Evolutionary conservation across 2,113 vertebrate species (phyloP).

Genomic region (Vanacampus margaritifer): DNA sequence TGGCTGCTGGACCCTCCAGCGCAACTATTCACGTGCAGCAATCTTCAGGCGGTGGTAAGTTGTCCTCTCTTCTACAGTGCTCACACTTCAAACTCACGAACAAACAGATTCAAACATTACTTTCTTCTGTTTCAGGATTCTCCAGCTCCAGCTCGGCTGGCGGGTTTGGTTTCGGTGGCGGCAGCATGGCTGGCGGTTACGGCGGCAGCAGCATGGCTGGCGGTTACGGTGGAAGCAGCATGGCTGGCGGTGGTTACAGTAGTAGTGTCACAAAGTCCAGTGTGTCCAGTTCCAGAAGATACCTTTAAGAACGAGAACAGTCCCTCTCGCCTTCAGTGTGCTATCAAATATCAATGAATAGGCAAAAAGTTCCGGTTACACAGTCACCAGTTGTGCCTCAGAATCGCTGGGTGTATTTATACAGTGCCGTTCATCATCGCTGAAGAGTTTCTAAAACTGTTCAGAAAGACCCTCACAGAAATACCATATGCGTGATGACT

Average conservation of each 20-base stretch:
- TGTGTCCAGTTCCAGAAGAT: conserved; percentile 27
- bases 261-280: conserved; percentile 46
- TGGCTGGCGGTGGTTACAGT: conserved; percentile 34
- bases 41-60: conserved; percentile 45
- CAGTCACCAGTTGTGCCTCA: conserved; percentile 12
- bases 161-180: not conserved
- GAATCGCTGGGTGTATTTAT: conserved; percentile 4
- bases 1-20: conserved; percentile 37
- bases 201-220: conserved; percentile 29
- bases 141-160: conserved; percentile 15
- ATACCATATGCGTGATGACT: not conserved
- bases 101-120: conserved; percentile 2
- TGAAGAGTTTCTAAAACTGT: conserved; percentile 45
- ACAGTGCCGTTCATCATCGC: conserved; percentile 14
- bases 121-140: conserved; percentile 22
- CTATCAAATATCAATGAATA: conserved; percentile 33
- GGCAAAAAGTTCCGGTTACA: conserved; percentile 17
- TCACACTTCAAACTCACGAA: not conserved
- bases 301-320: conserved; percentile 46
- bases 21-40: conserved; percentile 74
- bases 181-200: conserved; percentile 16
- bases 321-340: conserved; percentile 22
- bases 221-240: not conserved
- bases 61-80: not conserved
- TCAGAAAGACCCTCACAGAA: not conserved